Base-by-base conservation (phyloP, 2,797 vertebrate species). In the Pristis pectinata region DNA sequence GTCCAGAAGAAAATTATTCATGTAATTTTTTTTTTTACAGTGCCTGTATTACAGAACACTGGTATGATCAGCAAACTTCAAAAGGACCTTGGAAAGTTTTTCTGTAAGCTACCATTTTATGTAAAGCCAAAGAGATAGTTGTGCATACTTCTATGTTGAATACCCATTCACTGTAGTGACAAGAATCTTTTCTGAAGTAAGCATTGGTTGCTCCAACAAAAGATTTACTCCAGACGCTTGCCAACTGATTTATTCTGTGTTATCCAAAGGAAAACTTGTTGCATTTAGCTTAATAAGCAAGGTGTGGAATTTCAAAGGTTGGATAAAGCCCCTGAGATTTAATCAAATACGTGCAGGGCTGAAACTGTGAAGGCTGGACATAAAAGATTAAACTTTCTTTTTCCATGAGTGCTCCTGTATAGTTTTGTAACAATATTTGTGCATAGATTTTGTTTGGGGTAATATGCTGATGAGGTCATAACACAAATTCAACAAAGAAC, bases 251-350 rank as follows among this genome's bases (percentile, higher is more conserved):
- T n/a, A 64, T 24, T 3, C 56, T 64, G 37, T 9, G 64, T 91
- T 64, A 24, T 91, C 87, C 87, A 41, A 61, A 91, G 87, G 61
- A 19, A 67, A 6, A 59, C 30, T 17, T 67, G 44, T 64, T 67
- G 19, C 87, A 67, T 91, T 91, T 61, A 67, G n/a, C 8, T 64
- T 91, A 91, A 91, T 91, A 87, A 91, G 61, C 61, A 91, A 61
- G 15, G 17, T 61, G 85, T 61, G 34, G 56, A 34, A 34, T 41
- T 91, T 91, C 87, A 41, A 91, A 89, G 85, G 6, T 89, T 89
- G 85, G 6, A 56, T 37, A 34, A 37, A 91, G 22, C 87, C n/a
- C n/a, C 53, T 41, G 59, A 91, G 64, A 37, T 67, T n/a, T 27
- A 67, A 67, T 41, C 37, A 87, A 64, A 37, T 34, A 13, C 83